Conservation (phyloP, 2,888 invertebrate genomes). For the Sminthurinus aureus region DNA sequence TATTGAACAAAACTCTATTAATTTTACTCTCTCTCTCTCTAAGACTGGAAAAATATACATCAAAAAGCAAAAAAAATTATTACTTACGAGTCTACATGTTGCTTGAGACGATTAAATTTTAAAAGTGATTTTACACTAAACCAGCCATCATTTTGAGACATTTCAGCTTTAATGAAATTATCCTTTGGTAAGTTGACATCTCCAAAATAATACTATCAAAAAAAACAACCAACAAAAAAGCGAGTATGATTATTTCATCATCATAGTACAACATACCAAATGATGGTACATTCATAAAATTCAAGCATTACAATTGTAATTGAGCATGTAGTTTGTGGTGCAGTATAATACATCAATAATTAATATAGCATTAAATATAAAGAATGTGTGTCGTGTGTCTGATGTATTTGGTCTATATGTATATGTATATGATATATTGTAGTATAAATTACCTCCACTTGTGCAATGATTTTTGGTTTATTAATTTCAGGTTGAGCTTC, state of each 20-base stretch:
- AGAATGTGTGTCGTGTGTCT: no score
- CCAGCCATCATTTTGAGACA: slow-evolving; percentile 89
- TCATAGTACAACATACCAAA: neutral
- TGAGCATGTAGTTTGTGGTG: neutral
- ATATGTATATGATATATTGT: no score
- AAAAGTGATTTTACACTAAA: slow-evolving; percentile 82
- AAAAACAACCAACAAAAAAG: neutral
- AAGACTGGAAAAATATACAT: neutral
- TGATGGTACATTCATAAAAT: neutral
- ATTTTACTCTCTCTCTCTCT: neutral
- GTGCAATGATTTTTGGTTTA: slow-evolving; percentile 25
- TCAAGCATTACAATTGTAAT: neutral
- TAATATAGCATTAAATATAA: no score
- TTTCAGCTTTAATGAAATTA: slow-evolving; percentile 89
- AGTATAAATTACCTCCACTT: slow-evolving; percentile 40
- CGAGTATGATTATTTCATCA: neutral
- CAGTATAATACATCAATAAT: no score
- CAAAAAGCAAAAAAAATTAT: neutral
- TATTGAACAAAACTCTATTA: neutral
- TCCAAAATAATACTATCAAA: slow-evolving; percentile 77
- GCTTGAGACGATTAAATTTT: slow-evolving; percentile 78
- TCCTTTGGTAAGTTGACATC: slow-evolving; percentile 91
- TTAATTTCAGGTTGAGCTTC: neutral
- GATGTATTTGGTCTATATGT: no score
- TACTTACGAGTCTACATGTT: slow-evolving; percentile 50